These are phyloP conservation scores for Hymenopus coronatus DNA, from an alignment of 2,888 invertebrate species.

Conservation along the genomic window DNA sequence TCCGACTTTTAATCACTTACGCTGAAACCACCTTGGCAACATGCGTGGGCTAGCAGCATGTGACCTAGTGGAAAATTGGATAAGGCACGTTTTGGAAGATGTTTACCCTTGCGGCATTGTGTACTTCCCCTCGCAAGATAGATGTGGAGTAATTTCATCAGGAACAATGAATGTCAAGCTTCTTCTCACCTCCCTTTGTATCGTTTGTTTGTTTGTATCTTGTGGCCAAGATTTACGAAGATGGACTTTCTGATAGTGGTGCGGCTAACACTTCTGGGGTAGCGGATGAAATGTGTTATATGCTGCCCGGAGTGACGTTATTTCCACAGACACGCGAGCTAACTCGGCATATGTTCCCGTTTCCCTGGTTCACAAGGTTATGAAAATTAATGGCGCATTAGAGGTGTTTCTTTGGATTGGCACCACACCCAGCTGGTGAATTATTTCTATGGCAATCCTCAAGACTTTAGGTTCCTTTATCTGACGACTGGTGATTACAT, in stretches of 20 bases:
- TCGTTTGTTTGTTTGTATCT: slow-evolving; percentile 13
- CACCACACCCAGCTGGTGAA: not conserved
- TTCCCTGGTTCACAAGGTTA: not conserved
- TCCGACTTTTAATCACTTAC: not conserved
- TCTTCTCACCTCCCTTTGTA: not conserved
- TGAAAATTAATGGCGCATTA: not conserved
- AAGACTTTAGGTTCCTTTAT: not conserved
- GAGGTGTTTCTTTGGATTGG: not conserved
- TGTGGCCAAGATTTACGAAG: slow-evolving; percentile 26
- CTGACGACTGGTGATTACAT: too few species aligned
- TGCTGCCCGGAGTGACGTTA: not conserved
- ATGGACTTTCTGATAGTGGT: slow-evolving; percentile 27
- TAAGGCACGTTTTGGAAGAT: not conserved
- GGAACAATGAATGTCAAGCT: slow-evolving; percentile 14
- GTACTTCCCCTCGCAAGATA: slow-evolving; percentile 1
- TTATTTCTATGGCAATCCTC: not conserved
- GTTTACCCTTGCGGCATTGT: not conserved
- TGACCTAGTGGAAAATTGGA: not conserved
- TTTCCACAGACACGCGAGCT: not conserved
- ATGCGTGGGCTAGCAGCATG: not conserved
- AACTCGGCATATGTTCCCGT: not conserved
- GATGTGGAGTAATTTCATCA: slow-evolving; percentile 22
- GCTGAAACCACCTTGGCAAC: not conserved
- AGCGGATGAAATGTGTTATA: not conserved
- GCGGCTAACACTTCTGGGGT: not conserved